A percentile compares a stretch with the other conserved stretches of the same genome.
These are phyloP conservation scores for Chrysolina haemoptera DNA, from an alignment of 2,888 invertebrate species.

Conservation along the genomic window DNA sequence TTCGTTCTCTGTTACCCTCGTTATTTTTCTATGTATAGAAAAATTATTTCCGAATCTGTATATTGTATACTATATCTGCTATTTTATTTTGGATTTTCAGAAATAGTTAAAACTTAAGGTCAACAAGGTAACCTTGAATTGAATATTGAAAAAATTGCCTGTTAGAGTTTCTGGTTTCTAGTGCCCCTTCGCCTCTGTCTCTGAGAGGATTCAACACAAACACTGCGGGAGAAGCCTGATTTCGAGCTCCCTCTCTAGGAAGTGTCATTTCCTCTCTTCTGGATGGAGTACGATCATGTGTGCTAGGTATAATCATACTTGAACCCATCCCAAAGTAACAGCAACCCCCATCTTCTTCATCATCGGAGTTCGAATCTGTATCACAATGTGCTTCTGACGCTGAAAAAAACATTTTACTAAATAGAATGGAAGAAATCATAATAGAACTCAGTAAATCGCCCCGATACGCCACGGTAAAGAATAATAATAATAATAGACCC, in stretches of 20 bases:
- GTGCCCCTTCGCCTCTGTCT: neutral
- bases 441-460: too few relatives aligned
- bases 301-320: constrained; percentile 37
- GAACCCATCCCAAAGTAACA: constrained; percentile 41
- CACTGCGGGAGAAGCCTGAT: constrained; percentile 31
- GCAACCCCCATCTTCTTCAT: constrained; percentile 39
- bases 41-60: too few relatives aligned
- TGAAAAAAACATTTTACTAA: neutral
- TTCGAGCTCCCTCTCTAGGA: constrained; percentile 38
- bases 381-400: constrained; percentile 34
- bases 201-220: constrained; percentile 20
- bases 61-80: too few relatives aligned
- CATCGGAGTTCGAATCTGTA: constrained; percentile 38
- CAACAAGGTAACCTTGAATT: neutral
- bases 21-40: too few relatives aligned
- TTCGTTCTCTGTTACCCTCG: too few relatives aligned
- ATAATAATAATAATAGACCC: too few relatives aligned
- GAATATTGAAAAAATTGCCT: neutral
- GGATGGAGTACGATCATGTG: constrained; percentile 40
- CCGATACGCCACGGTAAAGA: too few relatives aligned
- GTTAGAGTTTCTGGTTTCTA: neutral
- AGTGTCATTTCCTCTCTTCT: constrained; percentile 40
- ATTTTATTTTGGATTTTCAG: too few relatives aligned
- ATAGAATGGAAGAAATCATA: neutral
- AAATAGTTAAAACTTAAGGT: too few relatives aligned